Evolutionary conservation across 2,113 vertebrate genomes (phyloP).

Genomic region (Turnix velox): DNA sequence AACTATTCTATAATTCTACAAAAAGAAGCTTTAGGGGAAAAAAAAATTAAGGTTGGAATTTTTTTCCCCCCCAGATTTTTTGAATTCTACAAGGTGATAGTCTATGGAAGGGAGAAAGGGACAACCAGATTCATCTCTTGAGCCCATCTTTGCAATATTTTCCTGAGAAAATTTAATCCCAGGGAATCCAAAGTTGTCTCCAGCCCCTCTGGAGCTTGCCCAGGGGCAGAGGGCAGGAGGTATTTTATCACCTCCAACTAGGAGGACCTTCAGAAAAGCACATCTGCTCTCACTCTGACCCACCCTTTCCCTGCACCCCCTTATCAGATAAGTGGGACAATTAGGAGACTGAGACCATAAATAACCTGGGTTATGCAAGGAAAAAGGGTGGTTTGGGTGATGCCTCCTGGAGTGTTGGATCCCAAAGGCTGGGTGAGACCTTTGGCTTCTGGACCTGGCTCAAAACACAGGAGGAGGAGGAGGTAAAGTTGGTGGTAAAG

Average conservation of each 20-base stretch:
- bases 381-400: background rate
- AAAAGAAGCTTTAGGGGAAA: background rate
- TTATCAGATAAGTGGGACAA: background rate
- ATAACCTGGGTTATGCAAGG: background rate
- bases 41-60: background rate
- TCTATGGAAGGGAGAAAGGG: background rate
- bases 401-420: rapidly evolving
- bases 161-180: background rate
- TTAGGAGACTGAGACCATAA: background rate
- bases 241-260: background rate
- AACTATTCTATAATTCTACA: no score
- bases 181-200: background rate
- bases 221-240: background rate
- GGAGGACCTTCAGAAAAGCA: background rate
- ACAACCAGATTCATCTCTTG: background rate
- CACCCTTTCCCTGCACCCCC: background rate
- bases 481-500: no score
- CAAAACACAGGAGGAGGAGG: background rate
- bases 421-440: background rate
- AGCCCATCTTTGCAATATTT: background rate
- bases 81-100: background rate
- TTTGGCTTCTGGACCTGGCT: background rate
- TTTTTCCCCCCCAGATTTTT: background rate
- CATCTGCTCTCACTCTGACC: background rate
- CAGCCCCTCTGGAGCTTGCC: background rate